phyloP scores from a whole-genome alignment of 1,140 invertebrate genomes.

The Cotesia vestalis region DNA sequence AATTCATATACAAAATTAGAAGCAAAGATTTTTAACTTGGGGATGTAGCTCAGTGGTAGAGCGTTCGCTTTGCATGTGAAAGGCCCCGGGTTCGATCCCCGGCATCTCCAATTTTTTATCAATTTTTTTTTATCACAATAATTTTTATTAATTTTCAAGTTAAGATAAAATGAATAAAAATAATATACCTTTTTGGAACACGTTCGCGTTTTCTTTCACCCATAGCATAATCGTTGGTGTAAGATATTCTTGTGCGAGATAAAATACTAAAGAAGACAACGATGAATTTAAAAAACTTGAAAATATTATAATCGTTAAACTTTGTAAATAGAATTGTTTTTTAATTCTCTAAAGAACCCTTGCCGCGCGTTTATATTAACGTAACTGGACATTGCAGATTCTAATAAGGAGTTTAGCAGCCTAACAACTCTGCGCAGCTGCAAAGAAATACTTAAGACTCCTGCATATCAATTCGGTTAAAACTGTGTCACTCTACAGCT shows the following conservation, averaged over 20 bases:
- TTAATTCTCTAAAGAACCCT: slow-evolving; percentile 26
- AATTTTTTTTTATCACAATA: slow-evolving; percentile 48
- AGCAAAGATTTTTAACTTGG: neutral
- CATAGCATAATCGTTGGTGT: slow-evolving; percentile 56
- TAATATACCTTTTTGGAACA: slow-evolving; percentile 57
- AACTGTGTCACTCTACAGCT: neutral
- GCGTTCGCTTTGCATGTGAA: slow-evolving; percentile 80
- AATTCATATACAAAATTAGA: neutral
- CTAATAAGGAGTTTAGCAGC: slow-evolving; percentile 48
- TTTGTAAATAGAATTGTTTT: neutral
- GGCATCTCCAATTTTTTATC: slow-evolving; percentile 70
- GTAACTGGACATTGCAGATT: slow-evolving; percentile 54
- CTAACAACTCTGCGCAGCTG: slow-evolving; percentile 28
- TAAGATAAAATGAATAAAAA: slow-evolving; percentile 33
- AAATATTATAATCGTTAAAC: no score
- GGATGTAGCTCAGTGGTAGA: slow-evolving; percentile 46
- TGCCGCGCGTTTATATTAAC: slow-evolving; percentile 42
- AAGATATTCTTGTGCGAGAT: neutral
- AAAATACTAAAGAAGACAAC: no score
- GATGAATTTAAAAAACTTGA: no score
- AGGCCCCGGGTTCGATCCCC: slow-evolving; percentile 78
- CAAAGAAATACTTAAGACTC: neutral
- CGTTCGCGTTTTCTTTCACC: slow-evolving; percentile 57
- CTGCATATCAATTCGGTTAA: neutral
- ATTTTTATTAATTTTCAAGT: neutral